Conservation (phyloP, 2,888 invertebrate genomes). For the Pecten maximus region DNA sequence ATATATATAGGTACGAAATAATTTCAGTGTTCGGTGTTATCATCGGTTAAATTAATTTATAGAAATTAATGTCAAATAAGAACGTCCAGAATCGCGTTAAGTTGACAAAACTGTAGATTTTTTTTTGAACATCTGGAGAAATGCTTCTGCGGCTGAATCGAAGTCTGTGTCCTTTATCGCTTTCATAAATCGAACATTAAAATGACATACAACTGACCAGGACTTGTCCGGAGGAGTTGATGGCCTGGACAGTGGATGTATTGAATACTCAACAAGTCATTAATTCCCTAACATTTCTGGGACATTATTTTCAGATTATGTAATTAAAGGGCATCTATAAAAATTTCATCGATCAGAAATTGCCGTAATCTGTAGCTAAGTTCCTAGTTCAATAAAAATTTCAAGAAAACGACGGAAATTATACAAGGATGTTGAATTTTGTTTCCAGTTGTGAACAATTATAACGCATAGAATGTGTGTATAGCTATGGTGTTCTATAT, state of each 20-base stretch:
- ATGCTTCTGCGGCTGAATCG: background rate
- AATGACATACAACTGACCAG: slow-evolving; percentile 5
- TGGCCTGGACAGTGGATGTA: background rate
- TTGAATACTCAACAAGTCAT: background rate
- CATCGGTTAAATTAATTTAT: no score
- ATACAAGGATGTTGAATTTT: background rate
- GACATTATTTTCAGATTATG: slow-evolving; percentile 2
- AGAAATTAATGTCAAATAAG: background rate
- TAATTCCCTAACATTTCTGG: background rate
- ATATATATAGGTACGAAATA: background rate
- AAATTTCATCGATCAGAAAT: background rate
- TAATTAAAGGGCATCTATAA: background rate
- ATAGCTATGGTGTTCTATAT: no score
- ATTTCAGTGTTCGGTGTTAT: no score
- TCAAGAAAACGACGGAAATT: background rate
- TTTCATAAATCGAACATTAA: slow-evolving; percentile 24
- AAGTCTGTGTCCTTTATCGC: slow-evolving; percentile 9
- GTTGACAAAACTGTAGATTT: background rate
- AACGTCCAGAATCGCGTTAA: background rate
- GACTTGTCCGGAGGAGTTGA: slow-evolving; percentile 7
- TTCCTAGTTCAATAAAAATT: background rate
- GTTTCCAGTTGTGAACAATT: background rate
- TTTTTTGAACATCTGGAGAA: background rate
- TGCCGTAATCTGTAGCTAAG: background rate
- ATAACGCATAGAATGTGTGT: no score